phyloP scores from a whole-genome alignment of 1,140 invertebrate genomes.

The Drosophila lowei region DNA sequence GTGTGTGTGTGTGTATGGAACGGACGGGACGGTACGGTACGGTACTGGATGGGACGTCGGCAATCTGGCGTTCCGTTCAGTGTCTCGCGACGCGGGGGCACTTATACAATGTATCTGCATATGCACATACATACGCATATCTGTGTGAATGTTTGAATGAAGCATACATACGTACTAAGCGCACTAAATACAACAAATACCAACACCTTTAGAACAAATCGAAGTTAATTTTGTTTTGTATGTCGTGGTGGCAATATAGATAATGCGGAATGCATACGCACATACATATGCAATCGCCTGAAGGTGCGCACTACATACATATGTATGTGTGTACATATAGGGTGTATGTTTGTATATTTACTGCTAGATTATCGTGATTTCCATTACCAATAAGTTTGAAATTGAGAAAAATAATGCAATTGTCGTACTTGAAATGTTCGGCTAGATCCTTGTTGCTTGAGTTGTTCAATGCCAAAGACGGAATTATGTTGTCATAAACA shows the following conservation, averaged over 20 bases:
- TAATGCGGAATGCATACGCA: conserved; percentile 33
- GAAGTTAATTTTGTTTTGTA: conserved; percentile 44
- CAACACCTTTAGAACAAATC: conserved; percentile 38
- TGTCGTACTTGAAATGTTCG: conserved; percentile 19
- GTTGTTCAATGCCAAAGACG: background rate
- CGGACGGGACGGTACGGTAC: too few relatives aligned
- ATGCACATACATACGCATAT: conserved; percentile 1
- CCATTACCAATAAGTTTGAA: conserved; percentile 29
- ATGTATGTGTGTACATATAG: conserved; percentile 16
- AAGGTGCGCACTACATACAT: conserved; percentile 40
- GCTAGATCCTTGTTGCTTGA: conserved; percentile 7
- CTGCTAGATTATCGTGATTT: conserved; percentile 32
- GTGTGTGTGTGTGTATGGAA: too few relatives aligned
- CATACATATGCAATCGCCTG: conserved; percentile 14
- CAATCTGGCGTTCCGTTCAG: too few relatives aligned
- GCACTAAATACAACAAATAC: conserved; percentile 9
- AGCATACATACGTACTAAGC: conserved; percentile 1
- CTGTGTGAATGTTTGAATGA: too few relatives aligned
- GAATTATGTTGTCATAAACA: conserved; percentile 56
- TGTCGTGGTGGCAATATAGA: conserved; percentile 42
- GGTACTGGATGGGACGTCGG: too few relatives aligned
- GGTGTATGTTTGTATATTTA: conserved; percentile 11
- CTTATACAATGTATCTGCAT: conserved; percentile 10
- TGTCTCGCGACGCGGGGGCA: too few relatives aligned
- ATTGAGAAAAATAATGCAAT: conserved; percentile 6